A percentile compares a stretch with the other conserved stretches of the same genome.
Conservation (phyloP, 2,888 invertebrate genomes). For the Hirudinaria manillensis region DNA sequence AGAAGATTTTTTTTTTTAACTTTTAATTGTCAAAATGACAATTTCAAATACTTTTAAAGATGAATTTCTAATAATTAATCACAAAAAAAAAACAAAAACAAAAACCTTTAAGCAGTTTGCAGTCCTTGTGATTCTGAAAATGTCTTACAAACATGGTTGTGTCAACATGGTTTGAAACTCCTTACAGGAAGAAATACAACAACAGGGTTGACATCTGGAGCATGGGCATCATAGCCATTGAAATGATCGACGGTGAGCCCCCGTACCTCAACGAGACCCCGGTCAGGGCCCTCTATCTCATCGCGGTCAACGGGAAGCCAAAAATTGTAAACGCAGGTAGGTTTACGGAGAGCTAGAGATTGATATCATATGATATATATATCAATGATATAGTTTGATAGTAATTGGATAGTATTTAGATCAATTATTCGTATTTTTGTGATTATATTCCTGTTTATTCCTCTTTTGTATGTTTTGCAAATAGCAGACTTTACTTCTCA, state of each 20-base stretch:
- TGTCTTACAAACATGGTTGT: no score
- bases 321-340: conserved; percentile 83
- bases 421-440: background rate
- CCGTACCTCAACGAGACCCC: conserved; percentile 98
- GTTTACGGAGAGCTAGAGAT: background rate
- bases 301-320: conserved; percentile 66
- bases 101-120: no score
- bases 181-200: conserved; percentile 83
- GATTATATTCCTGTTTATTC: no score
- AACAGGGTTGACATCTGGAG: conserved; percentile 97
- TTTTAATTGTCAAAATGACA: background rate
- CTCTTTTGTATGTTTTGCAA: no score
- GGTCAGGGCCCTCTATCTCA: conserved; percentile 61
- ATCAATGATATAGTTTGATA: background rate
- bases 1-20: background rate
- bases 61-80: background rate
- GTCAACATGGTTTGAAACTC: background rate
- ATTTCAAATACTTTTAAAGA: background rate
- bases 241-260: conserved; percentile 99
- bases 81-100: no score
- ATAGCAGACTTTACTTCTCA: no score
- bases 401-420: no score
- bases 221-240: conserved; percentile 98
- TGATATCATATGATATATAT: background rate
- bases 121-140: no score